Percentiles rank a stretch among this genome's conserved stretches.
These are phyloP conservation scores for Agrochola macilenta DNA, from an alignment of 2,888 invertebrate genomes.

Conservation along the genomic window DNA sequence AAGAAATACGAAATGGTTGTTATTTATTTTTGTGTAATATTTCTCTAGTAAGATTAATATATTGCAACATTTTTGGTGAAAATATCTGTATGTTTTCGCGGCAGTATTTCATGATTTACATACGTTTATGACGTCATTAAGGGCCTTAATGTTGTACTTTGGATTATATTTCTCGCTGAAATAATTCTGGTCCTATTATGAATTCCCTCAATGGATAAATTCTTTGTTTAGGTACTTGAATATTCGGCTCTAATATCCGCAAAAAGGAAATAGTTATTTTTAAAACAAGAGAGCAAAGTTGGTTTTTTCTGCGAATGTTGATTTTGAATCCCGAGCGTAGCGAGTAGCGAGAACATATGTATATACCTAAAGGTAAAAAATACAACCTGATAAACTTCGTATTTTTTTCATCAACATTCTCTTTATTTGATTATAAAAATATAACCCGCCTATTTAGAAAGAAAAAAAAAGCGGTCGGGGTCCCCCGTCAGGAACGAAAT, in stretches of 20 bases:
- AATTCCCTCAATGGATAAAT: slow-evolving; percentile 35
- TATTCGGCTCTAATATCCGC: neutral
- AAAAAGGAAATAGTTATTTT: too few relatives aligned
- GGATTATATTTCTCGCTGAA: slow-evolving; percentile 21
- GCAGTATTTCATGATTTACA: slow-evolving; percentile 51
- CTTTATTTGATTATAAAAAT: too few relatives aligned
- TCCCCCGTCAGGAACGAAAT: too few relatives aligned
- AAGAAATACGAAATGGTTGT: slow-evolving; percentile 62
- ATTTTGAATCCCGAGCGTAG: too few relatives aligned
- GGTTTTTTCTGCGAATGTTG: too few relatives aligned
- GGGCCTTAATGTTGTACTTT: slow-evolving; percentile 44
- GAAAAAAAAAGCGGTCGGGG: too few relatives aligned
- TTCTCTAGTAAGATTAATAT: slow-evolving; percentile 34
- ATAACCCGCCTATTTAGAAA: too few relatives aligned
- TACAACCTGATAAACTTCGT: too few relatives aligned
- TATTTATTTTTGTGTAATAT: slow-evolving; percentile 45
- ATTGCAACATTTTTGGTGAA: slow-evolving; percentile 6
- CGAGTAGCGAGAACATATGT: too few relatives aligned
- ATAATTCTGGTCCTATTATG: slow-evolving; percentile 32
- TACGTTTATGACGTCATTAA: slow-evolving; percentile 57
- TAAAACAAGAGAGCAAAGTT: too few relatives aligned
- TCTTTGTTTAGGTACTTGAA: slow-evolving; percentile 24
- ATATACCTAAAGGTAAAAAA: too few relatives aligned
- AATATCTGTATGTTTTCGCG: slow-evolving; percentile 18
- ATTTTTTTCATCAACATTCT: too few relatives aligned